Percentiles rank a stretch among this genome's conserved stretches.
phyloP scores from a whole-genome alignment of 1,140 invertebrate genomes.

The Zaprionus ghesquierei region DNA sequence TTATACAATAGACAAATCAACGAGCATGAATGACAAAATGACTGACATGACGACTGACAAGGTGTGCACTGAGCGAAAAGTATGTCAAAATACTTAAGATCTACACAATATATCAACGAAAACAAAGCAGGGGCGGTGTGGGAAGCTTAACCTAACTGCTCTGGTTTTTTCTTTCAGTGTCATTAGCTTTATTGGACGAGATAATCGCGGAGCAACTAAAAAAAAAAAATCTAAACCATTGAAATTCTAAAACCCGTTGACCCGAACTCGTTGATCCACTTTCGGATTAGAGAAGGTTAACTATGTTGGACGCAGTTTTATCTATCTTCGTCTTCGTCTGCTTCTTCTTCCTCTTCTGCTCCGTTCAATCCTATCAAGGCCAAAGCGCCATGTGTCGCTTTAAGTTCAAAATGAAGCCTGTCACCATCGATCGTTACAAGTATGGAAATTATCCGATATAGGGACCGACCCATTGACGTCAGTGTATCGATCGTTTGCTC shows the following conservation, averaged over 20 bases:
- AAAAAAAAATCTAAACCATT: slow-evolving; percentile 5
- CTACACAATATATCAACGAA: background rate
- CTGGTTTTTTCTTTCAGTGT: slow-evolving; percentile 18
- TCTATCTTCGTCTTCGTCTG: background rate
- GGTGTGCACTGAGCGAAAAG: slow-evolving; percentile 21
- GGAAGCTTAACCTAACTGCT: background rate
- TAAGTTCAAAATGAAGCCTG: slow-evolving; percentile 35
- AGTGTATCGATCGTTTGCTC: slow-evolving; percentile 18
- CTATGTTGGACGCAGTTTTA: slow-evolving; percentile 6
- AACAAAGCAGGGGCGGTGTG: background rate
- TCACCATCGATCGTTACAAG: slow-evolving; percentile 26
- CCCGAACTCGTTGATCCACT: slow-evolving; percentile 45
- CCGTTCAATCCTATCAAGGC: slow-evolving; percentile 22
- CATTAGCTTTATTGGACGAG: background rate
- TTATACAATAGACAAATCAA: slow-evolving; percentile 30
- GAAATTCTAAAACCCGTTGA: slow-evolving; percentile 49
- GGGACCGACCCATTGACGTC: slow-evolving; percentile 27
- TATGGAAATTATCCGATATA: slow-evolving; percentile 31
- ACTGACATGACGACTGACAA: slow-evolving; percentile 6
- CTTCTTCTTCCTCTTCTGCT: background rate
- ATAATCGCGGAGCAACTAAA: slow-evolving; percentile 21
- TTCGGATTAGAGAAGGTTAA: slow-evolving; percentile 27
- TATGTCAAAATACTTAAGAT: background rate
- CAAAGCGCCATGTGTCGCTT: background rate
- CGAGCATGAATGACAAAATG: background rate